Base-by-base conservation (phyloP, 2,113 vertebrate genomes). In the Coturnix japonica region DNA sequence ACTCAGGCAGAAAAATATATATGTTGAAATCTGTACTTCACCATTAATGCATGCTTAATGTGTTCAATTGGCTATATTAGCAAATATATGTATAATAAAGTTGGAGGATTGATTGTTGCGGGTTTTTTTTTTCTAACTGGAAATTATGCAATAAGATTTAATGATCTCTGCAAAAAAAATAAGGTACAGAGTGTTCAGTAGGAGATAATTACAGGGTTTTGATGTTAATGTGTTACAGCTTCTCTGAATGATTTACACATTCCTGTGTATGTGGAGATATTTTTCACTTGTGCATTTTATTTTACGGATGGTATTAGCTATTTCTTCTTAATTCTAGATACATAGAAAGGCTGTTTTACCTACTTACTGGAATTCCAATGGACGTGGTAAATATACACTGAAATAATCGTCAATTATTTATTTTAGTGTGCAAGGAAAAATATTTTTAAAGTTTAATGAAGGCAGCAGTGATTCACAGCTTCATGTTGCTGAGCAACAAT, bases 391-490 rank as follows among this genome's bases (percentile, higher is more conserved):
- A 74, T 23, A 65, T 35, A 88, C 77, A 65, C 85, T 92, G 82
- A 94, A 94, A 84, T 95, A 64, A 65, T 73, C 1, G 43, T 97
- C 91, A 91, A 94, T 97, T 95, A 97, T 97, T 96, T 95, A 97
- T 97, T 96, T 95, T 91, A 79, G 61, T 94, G 97, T 96, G 97
- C 95, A 81, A 95, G 87, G 81, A 85, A 91, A 91, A 92, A 95
- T 94, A 88, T 91, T 97, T 97, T 98, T 93, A 96, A 97, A 95
- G 66, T 93, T 96, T 96, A 95, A 96, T 83, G 96, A 96, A 93
- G 95, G 81, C 94, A 93, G 95, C 87, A 94, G 93, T 95, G 80
- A 91, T 90, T 95, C 95, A 97, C 64, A 92, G 74, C 60, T 91
- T 85, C 71, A 7, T 14, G 97, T 97, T 97, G 96, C 97, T 93